Evolutionary conservation across 1,140 invertebrate species (phyloP).

Genomic region (Frieseomelitta varia): DNA sequence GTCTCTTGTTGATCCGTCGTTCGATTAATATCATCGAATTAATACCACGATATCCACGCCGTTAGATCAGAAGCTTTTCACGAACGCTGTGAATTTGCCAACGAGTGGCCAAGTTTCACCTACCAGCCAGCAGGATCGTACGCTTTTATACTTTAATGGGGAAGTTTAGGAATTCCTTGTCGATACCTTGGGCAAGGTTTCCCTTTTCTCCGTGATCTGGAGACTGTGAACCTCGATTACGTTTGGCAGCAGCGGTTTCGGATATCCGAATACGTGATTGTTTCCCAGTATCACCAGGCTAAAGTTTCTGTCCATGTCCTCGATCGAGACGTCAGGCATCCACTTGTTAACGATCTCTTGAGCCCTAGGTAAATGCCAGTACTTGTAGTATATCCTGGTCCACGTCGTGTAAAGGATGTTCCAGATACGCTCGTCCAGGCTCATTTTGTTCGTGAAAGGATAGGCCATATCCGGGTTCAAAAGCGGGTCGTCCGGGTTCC

Average conservation of each 20-base stretch:
- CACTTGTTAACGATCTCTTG: constrained; percentile 70
- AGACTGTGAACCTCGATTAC: constrained; percentile 83
- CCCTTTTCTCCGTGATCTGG: constrained; percentile 74
- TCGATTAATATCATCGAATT: not conserved
- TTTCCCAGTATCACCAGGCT: constrained; percentile 77
- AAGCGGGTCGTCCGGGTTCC: constrained; percentile 76
- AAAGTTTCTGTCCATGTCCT: constrained; percentile 73
- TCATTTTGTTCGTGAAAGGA: constrained; percentile 74
- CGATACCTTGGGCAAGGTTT: constrained; percentile 60
- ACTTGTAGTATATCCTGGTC: constrained; percentile 75
- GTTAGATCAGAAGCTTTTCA: not conserved
- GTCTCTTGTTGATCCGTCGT: not conserved
- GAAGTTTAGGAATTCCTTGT: not conserved
- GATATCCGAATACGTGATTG: constrained; percentile 77
- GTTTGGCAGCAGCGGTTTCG: constrained; percentile 80
- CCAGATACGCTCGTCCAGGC: constrained; percentile 64
- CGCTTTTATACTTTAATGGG: not conserved
- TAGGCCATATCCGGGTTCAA: constrained; percentile 78
- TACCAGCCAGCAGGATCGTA: not conserved
- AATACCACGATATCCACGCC: not conserved
- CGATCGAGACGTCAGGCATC: constrained; percentile 62
- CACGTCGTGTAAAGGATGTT: constrained; percentile 74
- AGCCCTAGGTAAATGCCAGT: constrained; percentile 70
- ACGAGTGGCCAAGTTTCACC: too few relatives aligned
- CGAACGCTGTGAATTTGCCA: not conserved